Evolutionary conservation across 2,113 vertebrate genomes (phyloP), one percentile per base, ranked within the genome.

Genomic region (Dascyllus trimaculatus): DNA sequence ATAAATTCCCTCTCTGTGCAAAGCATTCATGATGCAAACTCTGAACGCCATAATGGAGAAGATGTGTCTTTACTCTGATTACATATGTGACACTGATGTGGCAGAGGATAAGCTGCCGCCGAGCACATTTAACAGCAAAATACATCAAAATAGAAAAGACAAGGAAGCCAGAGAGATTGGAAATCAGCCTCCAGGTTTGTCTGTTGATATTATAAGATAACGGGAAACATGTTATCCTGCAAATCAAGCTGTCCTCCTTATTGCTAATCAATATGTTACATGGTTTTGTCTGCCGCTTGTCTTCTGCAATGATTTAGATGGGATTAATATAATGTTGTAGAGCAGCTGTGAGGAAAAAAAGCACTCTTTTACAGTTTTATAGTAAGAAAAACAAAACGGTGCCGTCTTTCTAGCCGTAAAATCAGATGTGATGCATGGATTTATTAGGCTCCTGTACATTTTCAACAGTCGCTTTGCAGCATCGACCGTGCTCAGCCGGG

Each of bases 31-130:
- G 22, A 43, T 14, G 13, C 17, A 22, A n/a, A 59, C 29, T 22
- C 18, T 11, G 8, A 46, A 22, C 17, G 4, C 5, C 38, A 11
- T 22, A 14, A 1, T n/a, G 32, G 45, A 14, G 68, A 22, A 57
- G 13, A 58, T 14, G 25, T 5, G n/a, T 77, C 43, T 78, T 78
- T 80, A 76, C 2, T 70, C 49, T 67, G 68, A 80, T 78, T 46
- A 71, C 14, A 22, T 9, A 70, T 24, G 45, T 67, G 46, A 64
- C 76, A 64, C 32, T 65, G 49, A 78, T 53, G 48, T 15, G 45
- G 38, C 22, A 35, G 17, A 26, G 24, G 56, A 59, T 25, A 49
- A 9, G n/a, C 9, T 24, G 35, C 32, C 35, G 14, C 15, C 19
- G 9, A 56, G 18, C 10, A 1, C 4, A 24, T 29, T 22, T 6